Evolutionary conservation across 2,888 invertebrate genomes (phyloP), one percentile per base, ranked within the genome.

Genomic region (Unio pictorum): DNA sequence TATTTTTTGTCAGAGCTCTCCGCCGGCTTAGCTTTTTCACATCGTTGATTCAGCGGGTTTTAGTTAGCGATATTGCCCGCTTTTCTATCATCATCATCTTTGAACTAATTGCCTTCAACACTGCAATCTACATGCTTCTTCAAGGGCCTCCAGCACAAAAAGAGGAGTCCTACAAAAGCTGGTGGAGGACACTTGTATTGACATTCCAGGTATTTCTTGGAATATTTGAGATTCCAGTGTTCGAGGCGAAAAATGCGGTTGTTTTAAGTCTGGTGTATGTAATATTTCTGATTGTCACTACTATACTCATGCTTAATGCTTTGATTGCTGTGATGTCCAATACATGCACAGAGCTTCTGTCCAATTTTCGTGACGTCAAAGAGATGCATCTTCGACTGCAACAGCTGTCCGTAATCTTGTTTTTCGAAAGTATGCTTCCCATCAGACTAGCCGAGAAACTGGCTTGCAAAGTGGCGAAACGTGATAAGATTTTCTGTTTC

Each of bases 21-120:
- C 63, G 75, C 28, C 75, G 78, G n/a, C 84, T 85, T 71, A 81
- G 83, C 66, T 84, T 84, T 68, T 81, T 83, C 69, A 83, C 85
- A 1, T 81, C 83, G 7, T 34, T 34, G 34, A 75, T 85, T 7
- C 81, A 81, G 65, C 79, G 34, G 34, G 34, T 34, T 8, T 7
- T 84, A 0, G 67, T 81, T n/a, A 78, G 79, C 1, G 81, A 81
- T 67, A 61, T 81, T 61, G 66, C 80, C 11, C 73, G 80, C 26
- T 83, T 84, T 67, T 74, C 75, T 18, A 72, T 81, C 1, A 80
- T 84, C 15, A 74, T 85, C 17, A 54, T 72, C 11, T 69, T 83
- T 20, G 81, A 80, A 64, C 64, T 84, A 0, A 18, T 82, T 55
- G 78, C 82, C 7, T 85, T 85, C 64, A 79, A 80, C 15, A 76